A percentile compares a stretch with the other conserved stretches of the same genome.
phyloP scores from a whole-genome alignment of 2,888 invertebrate genomes.

The Heliconius hortense region DNA sequence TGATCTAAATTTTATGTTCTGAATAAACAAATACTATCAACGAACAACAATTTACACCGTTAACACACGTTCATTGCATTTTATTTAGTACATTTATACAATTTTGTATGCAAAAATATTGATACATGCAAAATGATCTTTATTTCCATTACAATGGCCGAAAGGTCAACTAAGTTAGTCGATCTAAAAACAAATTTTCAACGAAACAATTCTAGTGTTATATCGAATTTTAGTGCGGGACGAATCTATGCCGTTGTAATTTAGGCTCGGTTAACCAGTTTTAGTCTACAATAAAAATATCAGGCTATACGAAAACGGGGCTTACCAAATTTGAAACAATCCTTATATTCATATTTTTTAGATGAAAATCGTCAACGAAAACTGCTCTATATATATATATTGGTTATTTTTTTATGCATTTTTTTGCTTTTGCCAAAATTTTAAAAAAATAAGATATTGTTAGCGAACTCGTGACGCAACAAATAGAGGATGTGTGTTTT shows the following conservation, averaged over 20 bases:
- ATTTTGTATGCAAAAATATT: slow-evolving; percentile 11
- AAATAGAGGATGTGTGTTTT: too few species aligned
- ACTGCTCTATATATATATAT: not conserved
- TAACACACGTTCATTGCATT: slow-evolving; percentile 4
- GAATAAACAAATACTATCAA: not conserved
- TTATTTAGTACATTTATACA: slow-evolving; percentile 1
- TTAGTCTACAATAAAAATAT: slow-evolving; percentile 32
- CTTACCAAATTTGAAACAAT: slow-evolving; percentile 21
- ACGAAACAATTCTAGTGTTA: slow-evolving; percentile 19
- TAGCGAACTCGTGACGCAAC: too few species aligned
- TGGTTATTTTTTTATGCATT: too few species aligned
- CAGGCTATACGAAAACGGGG: slow-evolving; percentile 25
- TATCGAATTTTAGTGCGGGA: slow-evolving; percentile 24
- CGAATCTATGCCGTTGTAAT: slow-evolving; percentile 38
- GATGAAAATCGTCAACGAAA: not conserved
- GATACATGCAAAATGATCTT: slow-evolving; percentile 14
- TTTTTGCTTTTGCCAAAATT: too few species aligned
- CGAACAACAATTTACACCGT: not conserved
- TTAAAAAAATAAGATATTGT: too few species aligned
- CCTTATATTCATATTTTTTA: slow-evolving; percentile 14
- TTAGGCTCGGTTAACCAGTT: slow-evolving; percentile 34
- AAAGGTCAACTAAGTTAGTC: slow-evolving; percentile 19
- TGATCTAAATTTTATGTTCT: not conserved
- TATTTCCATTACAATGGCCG: slow-evolving; percentile 10
- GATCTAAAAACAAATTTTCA: slow-evolving; percentile 24